phyloP scores from a whole-genome alignment of 2,888 invertebrate genomes.

The Branchipolynoe longqiensis region DNA sequence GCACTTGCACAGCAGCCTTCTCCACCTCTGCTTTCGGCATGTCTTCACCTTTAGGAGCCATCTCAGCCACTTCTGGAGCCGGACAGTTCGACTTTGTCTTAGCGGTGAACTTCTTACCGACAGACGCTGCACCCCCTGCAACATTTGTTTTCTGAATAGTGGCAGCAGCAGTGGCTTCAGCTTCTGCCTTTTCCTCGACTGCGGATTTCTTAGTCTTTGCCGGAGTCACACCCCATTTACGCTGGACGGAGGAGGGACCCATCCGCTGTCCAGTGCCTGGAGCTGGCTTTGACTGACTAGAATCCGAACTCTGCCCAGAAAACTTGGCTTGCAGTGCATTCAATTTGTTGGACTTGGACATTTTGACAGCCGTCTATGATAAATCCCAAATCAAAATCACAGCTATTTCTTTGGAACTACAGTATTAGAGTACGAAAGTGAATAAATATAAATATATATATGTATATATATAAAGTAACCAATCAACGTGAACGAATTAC shows the following conservation, averaged over 20 bases:
- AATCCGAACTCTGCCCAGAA: background rate
- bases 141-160: background rate
- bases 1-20: background rate
- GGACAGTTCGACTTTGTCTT: background rate
- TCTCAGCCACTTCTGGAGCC: background rate
- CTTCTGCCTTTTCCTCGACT: background rate
- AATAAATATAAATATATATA: too few species aligned
- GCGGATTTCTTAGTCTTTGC: background rate
- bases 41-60: background rate
- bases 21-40: background rate
- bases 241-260: slow-evolving; percentile 37
- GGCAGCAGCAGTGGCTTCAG: background rate
- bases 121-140: background rate
- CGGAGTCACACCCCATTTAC: slow-evolving; percentile 40
- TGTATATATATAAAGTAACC: too few species aligned
- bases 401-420: too few species aligned
- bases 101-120: background rate
- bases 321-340: slow-evolving; percentile 34
- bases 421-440: too few species aligned
- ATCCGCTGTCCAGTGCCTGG: slow-evolving; percentile 39
- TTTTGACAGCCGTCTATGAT: background rate
- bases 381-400: too few species aligned
- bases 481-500: too few species aligned
- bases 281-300: slow-evolving; percentile 15
- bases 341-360: slow-evolving; percentile 19